Evolutionary conservation across 2,888 invertebrate species (phyloP).

Genomic region (Agrypnus murinus): DNA sequence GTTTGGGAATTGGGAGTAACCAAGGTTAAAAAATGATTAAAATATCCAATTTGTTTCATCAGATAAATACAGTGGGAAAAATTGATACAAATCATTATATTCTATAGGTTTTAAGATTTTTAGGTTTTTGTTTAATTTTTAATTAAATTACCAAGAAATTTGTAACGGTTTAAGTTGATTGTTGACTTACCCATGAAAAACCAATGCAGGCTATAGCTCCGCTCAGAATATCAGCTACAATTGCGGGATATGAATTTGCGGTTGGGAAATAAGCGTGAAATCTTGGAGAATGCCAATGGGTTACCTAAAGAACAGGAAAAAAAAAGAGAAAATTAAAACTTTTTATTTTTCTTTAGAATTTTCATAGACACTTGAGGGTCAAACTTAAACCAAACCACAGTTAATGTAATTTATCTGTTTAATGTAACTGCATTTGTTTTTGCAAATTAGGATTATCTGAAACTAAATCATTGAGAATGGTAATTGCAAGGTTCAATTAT

Average conservation of each 20-base stretch:
- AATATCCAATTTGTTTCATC: background rate
- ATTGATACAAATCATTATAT: no score
- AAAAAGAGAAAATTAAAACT: conserved; percentile 9
- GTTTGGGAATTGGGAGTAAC: no score
- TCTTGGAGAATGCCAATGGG: conserved; percentile 97
- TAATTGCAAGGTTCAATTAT: no score
- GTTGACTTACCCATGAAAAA: conserved; percentile 89
- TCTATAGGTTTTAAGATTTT: no score
- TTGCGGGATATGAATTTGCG: conserved; percentile 94
- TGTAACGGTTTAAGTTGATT: background rate
- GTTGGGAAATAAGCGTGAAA: conserved; percentile 98
- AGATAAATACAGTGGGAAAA: background rate
- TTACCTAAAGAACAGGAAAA: conserved; percentile 76
- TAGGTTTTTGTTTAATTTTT: no score
- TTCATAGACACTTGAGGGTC: no score
- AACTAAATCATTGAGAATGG: no score
- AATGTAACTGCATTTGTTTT: no score
- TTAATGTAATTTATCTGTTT: no score
- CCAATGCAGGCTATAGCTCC: conserved; percentile 97
- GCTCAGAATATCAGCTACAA: conserved; percentile 95
- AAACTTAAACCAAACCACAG: no score
- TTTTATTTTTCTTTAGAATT: no score
- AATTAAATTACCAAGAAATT: background rate
- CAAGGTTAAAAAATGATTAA: background rate
- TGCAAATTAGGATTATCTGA: no score